phyloP scores from a whole-genome alignment of 2,888 invertebrate genomes.

The Eremobia ochroleuca region DNA sequence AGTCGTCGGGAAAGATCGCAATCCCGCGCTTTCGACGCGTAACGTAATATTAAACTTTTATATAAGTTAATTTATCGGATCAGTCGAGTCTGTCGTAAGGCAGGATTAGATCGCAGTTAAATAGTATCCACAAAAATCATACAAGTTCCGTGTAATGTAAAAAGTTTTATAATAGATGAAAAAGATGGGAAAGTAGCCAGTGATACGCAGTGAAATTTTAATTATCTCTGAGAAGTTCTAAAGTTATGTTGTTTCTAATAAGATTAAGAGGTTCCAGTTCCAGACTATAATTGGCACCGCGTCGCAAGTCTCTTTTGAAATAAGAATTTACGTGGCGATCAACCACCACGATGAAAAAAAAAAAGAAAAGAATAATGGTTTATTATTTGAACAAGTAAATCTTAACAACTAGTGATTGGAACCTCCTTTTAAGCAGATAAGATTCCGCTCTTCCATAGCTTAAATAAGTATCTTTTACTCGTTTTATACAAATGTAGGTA shows the following conservation, averaged over 20 bases:
- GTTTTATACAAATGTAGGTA: no score
- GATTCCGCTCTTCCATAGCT: background rate
- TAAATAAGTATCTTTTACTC: no score
- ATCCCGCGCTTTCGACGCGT: slow-evolving; percentile 69
- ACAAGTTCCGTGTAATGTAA: slow-evolving; percentile 48
- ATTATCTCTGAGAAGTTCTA: background rate
- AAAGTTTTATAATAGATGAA: slow-evolving; percentile 40
- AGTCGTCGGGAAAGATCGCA: slow-evolving; percentile 72
- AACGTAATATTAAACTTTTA: slow-evolving; percentile 72
- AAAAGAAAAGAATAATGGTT: background rate
- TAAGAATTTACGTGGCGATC: background rate
- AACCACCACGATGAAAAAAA: background rate
- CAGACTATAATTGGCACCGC: background rate
- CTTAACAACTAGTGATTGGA: background rate
- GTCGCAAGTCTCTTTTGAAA: background rate
- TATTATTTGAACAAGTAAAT: background rate
- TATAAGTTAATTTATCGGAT: slow-evolving; percentile 72
- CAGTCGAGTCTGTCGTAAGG: slow-evolving; percentile 66
- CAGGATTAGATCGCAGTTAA: slow-evolving; percentile 59
- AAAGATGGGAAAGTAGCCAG: background rate
- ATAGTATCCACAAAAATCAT: slow-evolving; percentile 55
- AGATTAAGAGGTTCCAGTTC: background rate
- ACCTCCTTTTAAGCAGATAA: background rate
- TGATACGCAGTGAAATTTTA: background rate
- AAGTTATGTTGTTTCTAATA: background rate